Conservation (phyloP, 2,888 invertebrate species). For the Leptopilina syphax region DNA sequence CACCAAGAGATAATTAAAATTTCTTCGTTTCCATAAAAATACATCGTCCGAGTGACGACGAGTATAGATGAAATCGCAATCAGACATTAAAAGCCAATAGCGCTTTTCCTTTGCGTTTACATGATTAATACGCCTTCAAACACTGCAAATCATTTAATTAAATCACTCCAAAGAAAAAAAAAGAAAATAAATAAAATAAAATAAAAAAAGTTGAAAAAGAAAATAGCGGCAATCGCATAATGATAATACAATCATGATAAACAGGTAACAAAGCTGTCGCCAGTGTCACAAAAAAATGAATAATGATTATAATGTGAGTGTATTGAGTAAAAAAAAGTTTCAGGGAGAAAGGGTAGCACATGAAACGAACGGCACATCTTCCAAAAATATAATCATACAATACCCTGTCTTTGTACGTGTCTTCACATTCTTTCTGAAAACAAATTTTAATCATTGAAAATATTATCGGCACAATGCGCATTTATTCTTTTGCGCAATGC, state of each 20-base stretch:
- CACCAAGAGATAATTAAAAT: slow-evolving; percentile 3
- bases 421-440: slow-evolving; percentile 91
- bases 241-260: slow-evolving; percentile 62
- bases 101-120: slow-evolving; percentile 35
- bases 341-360: slow-evolving; percentile 73
- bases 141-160: slow-evolving; percentile 42
- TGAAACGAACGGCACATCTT: slow-evolving; percentile 77
- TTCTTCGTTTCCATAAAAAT: slow-evolving; percentile 6
- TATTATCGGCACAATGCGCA: slow-evolving; percentile 37
- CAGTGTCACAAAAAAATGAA: slow-evolving; percentile 68
- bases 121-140: slow-evolving; percentile 38
- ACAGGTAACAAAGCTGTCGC: slow-evolving; percentile 69
- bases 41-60: slow-evolving; percentile 2
- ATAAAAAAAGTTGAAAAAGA: slow-evolving; percentile 18
- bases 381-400: slow-evolving; percentile 79
- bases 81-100: slow-evolving; percentile 42
- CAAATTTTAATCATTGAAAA: slow-evolving; percentile 75
- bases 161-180: slow-evolving; percentile 47
- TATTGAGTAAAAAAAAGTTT: slow-evolving; percentile 64
- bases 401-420: slow-evolving; percentile 91
- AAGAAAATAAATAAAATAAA: slow-evolving; percentile 46
- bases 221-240: slow-evolving; percentile 63
- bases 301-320: slow-evolving; percentile 65
- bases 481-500: slow-evolving; percentile 7
- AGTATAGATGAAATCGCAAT: slow-evolving; percentile 24